These are phyloP conservation scores for Heliconius ismenius DNA, from an alignment of 2,888 invertebrate genomes.

Conservation along the genomic window DNA sequence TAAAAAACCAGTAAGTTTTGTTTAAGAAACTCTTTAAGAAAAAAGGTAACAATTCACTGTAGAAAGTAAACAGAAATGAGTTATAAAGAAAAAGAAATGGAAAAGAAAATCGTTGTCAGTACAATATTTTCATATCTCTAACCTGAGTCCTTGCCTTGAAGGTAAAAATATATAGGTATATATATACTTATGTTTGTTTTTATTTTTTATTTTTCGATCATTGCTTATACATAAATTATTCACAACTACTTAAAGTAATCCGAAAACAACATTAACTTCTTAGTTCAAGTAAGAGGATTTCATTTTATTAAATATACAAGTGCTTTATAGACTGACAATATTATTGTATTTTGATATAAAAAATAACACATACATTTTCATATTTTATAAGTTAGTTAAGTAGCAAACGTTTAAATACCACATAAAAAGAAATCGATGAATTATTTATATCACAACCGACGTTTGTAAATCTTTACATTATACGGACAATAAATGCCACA, in stretches of 20 bases:
- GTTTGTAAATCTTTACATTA: slow-evolving; percentile 23
- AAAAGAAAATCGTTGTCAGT: neutral
- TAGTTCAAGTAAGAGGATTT: neutral
- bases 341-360: neutral
- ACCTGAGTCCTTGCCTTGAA: neutral
- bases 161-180: no score
- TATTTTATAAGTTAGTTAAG: neutral
- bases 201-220: neutral
- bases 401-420: neutral
- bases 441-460: slow-evolving; percentile 40
- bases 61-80: neutral
- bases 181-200: no score
- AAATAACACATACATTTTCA: neutral
- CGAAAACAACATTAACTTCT: neutral
- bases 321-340: neutral
- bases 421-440: slow-evolving; percentile 30
- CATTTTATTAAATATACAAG: neutral
- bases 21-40: no score
- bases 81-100: no score
- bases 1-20: neutral
- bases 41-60: no score
- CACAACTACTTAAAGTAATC: neutral
- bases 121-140: neutral
- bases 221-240: slow-evolving; percentile 5
- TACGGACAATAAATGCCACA: neutral